These are phyloP conservation scores for Therioaphis trifolii DNA, from an alignment of 2,888 invertebrate species.

Conservation along the genomic window DNA sequence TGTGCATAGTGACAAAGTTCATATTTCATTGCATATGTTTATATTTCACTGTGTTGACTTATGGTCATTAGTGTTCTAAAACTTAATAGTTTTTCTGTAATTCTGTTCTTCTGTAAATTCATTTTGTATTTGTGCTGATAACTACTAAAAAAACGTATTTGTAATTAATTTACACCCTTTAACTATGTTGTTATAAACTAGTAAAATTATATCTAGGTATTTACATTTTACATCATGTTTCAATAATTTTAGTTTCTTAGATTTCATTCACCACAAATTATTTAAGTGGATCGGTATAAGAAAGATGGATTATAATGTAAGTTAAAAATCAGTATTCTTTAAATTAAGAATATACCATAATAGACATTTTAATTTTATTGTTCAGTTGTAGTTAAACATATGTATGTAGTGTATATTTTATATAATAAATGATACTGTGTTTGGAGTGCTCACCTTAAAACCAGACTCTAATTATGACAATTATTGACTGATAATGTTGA, in stretches of 20 bases:
- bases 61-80: neutral
- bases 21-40: neutral
- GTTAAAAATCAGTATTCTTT: constrained; percentile 1
- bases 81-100: neutral
- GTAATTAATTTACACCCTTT: neutral
- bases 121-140: too few species aligned
- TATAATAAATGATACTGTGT: too few species aligned
- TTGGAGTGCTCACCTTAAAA: too few species aligned
- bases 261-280: neutral
- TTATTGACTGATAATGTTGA: too few species aligned
- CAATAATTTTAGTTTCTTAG: neutral
- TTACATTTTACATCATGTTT: neutral
- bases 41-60: neutral
- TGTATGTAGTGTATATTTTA: too few species aligned
- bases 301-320: constrained; percentile 57
- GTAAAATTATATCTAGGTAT: neutral
- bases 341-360: too few species aligned
- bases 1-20: neutral
- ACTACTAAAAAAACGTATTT: neutral
- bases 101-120: neutral
- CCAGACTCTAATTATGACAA: too few species aligned
- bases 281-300: constrained; percentile 3
- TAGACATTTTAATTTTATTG: too few species aligned
- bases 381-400: too few species aligned
- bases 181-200: too few species aligned